Evolutionary conservation across 2,113 vertebrate genomes (phyloP).

Genomic region (Oryzias celebensis): DNA sequence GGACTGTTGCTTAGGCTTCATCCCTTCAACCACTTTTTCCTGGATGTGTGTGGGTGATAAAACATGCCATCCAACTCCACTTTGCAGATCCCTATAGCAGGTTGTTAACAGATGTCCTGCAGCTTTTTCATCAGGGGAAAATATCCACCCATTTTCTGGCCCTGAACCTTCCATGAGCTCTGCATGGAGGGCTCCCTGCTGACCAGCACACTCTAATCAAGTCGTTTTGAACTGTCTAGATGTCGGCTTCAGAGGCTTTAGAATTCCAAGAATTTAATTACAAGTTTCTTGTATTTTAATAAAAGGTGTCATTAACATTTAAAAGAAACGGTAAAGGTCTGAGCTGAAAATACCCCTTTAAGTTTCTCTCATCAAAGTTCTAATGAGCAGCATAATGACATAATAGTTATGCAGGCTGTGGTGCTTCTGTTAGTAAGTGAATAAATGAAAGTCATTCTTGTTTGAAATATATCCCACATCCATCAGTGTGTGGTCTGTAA

Average conservation of each 20-base stretch:
- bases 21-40: constrained; percentile 1
- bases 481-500: no score
- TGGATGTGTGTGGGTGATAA: constrained; percentile 9
- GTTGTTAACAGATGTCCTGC: constrained; percentile 21
- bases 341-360: neutral
- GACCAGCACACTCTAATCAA: neutral
- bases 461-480: no score
- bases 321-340: constrained; percentile 1
- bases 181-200: constrained; percentile 1
- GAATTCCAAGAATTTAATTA: neutral
- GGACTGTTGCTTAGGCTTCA: neutral
- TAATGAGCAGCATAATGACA: no score
- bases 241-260: neutral
- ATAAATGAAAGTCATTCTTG: no score
- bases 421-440: no score
- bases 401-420: no score
- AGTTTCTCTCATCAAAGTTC: no score
- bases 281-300: neutral
- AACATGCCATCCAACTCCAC: constrained; percentile 2
- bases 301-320: neutral
- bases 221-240: constrained; percentile 1
- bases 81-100: constrained; percentile 10
- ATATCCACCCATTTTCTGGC: constrained; percentile 4
- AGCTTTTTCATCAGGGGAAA: constrained; percentile 17
- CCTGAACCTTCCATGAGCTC: constrained; percentile 6